A percentile compares a stretch with the other conserved stretches of the same genome.
Conservation (phyloP, 2,113 vertebrate genomes). For the Euleptes europaea region DNA sequence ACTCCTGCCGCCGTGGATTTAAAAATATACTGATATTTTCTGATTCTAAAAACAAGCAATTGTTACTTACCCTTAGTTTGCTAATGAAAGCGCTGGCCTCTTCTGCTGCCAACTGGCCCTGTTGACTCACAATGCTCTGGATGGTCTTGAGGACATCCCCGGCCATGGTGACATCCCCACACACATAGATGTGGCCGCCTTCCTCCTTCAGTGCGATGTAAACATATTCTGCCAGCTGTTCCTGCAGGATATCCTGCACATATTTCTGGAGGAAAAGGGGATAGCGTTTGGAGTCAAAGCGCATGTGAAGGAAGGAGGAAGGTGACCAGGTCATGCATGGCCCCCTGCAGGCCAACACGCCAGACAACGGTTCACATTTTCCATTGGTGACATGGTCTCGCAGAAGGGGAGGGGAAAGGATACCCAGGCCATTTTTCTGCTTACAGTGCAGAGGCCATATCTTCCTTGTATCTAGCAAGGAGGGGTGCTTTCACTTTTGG, state of each 20-base stretch:
- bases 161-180: slow-evolving; percentile 97
- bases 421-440: background rate
- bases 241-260: slow-evolving; percentile 92
- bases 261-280: slow-evolving; percentile 85
- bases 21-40: too few species aligned
- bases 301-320: background rate
- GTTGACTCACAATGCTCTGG: slow-evolving; percentile 87
- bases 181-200: slow-evolving; percentile 95
- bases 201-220: slow-evolving; percentile 90
- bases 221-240: slow-evolving; percentile 88
- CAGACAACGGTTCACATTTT: background rate
- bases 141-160: slow-evolving; percentile 95
- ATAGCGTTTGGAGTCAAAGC: rapidly evolving
- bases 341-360: background rate
- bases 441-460: too few species aligned
- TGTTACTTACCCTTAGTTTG: slow-evolving; percentile 87
- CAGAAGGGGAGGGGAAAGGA: too few species aligned
- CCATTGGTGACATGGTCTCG: background rate
- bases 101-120: slow-evolving; percentile 87
- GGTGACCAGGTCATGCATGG: rapidly evolving
- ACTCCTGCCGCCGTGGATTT: too few species aligned
- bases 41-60: too few species aligned
- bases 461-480: too few species aligned
- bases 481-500: too few species aligned
- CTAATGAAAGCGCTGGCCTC: slow-evolving; percentile 93